These are phyloP conservation scores for Bellardia bayeri DNA, from an alignment of 2,888 invertebrate species.

Conservation along the genomic window DNA sequence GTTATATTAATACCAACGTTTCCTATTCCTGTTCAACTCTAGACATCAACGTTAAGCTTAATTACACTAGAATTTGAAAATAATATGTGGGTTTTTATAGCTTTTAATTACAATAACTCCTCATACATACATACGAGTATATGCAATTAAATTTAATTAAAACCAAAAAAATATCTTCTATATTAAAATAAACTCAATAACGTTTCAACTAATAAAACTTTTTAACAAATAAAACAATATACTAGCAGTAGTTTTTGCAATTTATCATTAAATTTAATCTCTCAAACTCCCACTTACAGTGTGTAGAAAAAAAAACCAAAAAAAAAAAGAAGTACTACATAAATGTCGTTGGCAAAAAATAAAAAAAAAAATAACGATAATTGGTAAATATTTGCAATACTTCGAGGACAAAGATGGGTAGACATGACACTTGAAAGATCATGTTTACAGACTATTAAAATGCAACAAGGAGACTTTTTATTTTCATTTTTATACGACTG, in stretches of 20 bases:
- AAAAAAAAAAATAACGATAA: conserved; percentile 37
- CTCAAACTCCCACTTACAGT: conserved; percentile 45
- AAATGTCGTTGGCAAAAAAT: neutral
- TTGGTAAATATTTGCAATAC: conserved; percentile 67
- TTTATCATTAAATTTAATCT: conserved; percentile 54
- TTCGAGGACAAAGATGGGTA: conserved; percentile 58
- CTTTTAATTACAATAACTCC: conserved; percentile 17
- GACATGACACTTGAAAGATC: conserved; percentile 71
- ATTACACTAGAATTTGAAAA: neutral
- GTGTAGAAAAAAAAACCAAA: neutral
- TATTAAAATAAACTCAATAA: conserved; percentile 33
- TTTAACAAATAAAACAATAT: conserved; percentile 7
- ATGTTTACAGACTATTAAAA: conserved; percentile 73
- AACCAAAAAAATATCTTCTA: neutral
- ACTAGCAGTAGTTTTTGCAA: conserved; percentile 8
- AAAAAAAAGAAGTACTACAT: neutral
- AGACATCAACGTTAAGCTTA: neutral
- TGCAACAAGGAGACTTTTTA: conserved; percentile 23
- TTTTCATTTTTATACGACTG: neutral
- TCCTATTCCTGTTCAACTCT: neutral
- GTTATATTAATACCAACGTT: too few species aligned
- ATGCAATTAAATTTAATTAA: neutral
- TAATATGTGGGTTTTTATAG: neutral
- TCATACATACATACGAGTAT: neutral
- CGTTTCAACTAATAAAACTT: conserved; percentile 29